Base-by-base conservation (phyloP, 1,140 invertebrate genomes). In the Euglossa dilemma region DNA sequence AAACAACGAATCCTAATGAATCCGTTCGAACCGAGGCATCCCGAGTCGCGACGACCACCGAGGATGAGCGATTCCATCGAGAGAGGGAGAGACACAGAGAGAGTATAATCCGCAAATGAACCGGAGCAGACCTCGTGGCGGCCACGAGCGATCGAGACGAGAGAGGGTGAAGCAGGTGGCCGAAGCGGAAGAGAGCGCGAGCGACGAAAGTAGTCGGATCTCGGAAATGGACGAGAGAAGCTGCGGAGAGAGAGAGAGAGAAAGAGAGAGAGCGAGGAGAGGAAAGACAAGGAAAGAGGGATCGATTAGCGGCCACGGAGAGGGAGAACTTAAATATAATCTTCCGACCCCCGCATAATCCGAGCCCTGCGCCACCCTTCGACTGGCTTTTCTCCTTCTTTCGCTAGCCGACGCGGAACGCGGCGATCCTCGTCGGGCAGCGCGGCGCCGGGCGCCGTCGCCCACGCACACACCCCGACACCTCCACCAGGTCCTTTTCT, bases 241-340 rank as follows among this genome's bases (percentile, higher is more conserved):
- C 23, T 69, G 0, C 8, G 5, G 28, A 25, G 52, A 11, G 50
- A 25, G n/a, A 3, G 1, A 36, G 36, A 36, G 52, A n/a, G 28
- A 25, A 52, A 11, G 50, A 25, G n/a, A 3, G 1, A 36, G 36
- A 36, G 52, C 50, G 52, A 56, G 18, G 28, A 8, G 28, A 14
- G 14, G 61, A 67, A 52, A 80, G 80, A 78, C 73, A 69, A 61
- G 64, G 63, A 71, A 50, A n/a, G 69, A 56, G 50, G 63, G 70
- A 83, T 86, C 85, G 84, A 91, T 90, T 85, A 91, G 88, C 71
- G 80, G 81, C 85, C 74, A 70, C 64, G 79, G 82, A 61, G 36
- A 91, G 83, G 85, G 70, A 79, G 90, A 89, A 87, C 90, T 91
- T 88, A 87, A 88, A 87, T 85, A 84, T 84, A 88, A 89, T 90